Base-by-base conservation (phyloP, 2,797 vertebrate species). In the Eulemur rubriventer region DNA sequence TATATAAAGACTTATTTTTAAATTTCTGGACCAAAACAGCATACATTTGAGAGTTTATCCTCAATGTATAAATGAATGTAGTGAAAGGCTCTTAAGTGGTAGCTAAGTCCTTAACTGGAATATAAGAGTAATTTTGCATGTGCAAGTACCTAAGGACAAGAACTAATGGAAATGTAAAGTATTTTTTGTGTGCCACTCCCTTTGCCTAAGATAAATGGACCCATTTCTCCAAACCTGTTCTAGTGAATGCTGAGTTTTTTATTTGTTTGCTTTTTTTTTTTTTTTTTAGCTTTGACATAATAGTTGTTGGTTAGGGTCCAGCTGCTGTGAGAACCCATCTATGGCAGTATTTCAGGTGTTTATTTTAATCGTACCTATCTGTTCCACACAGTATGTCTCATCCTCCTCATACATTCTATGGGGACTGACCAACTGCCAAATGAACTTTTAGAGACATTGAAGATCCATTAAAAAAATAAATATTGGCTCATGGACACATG, bases 391-490 rank as follows among this genome's bases (percentile, higher is more conserved):
- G 41, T 67, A 41, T 79, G 18, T 96, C 76, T 89, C 38, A 14
- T 75, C 75, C 86, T 91, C 80, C 89, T 96, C 43, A 18, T 55
- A 78, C 3, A 89, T 43, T 61, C 67, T 84, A n/a, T 83, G 43
- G 57, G 59, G 14, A 10, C 11, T 86, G 48, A 76, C 69, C 75
- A 38, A 41, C n/a, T 95, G 93, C 93, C 86, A 96, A 57, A 67
- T 79, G 92, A 90, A 85, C 80, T 85, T 86, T 84, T 72, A 85
- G 83, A 87, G 67, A 95, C 33, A 65, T 69, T 5, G 38, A 89
- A 76, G 73, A 65, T 28, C 24, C 52, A 75, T 61, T 90, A 79
- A 80, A 94, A 96, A 93, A 96, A 73, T 79, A 89, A 96, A 89
- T 93, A 55, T 46, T 87, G 79, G n/a, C 52, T 89, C 30, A 33